A percentile compares a stretch with the other conserved stretches of the same genome.
phyloP scores from a whole-genome alignment of 92 coral and sea anemone species.

The Desmophyllum pertusum region DNA sequence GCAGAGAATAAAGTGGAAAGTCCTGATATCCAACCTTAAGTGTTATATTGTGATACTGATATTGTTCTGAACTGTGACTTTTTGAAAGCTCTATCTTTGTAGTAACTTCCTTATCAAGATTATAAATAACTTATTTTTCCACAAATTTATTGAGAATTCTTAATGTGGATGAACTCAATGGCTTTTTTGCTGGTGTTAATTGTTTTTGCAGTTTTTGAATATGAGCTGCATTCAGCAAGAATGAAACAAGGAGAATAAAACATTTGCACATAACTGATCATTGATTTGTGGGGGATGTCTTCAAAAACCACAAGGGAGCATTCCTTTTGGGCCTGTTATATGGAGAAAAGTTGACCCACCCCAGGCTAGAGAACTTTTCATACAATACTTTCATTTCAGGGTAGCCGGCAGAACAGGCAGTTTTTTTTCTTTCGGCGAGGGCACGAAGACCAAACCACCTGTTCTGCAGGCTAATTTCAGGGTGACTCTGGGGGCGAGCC shows the following conservation, averaged over 20 bases:
- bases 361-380: too few species aligned
- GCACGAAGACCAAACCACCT: too few species aligned
- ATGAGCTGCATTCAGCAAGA: not conserved
- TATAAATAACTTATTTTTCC: slow-evolving; percentile 42
- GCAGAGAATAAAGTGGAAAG: not conserved
- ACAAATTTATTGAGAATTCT: slow-evolving; percentile 12
- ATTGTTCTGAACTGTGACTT: not conserved
- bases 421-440: too few species aligned
- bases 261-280: slow-evolving; percentile 16
- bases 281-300: not conserved
- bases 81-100: slow-evolving; percentile 2
- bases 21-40: not conserved
- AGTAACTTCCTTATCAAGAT: not conserved
- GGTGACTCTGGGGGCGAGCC: too few species aligned
- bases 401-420: too few species aligned
- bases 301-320: too few species aligned
- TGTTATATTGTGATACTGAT: not conserved
- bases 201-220: slow-evolving; percentile 19
- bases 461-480: too few species aligned
- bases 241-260: slow-evolving; percentile 19
- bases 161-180: slow-evolving; percentile 3
- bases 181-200: not conserved
- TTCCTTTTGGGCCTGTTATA: too few species aligned
- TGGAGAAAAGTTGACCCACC: too few species aligned
- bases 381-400: too few species aligned